Evolutionary conservation across 1,140 invertebrate genomes (phyloP).

Genomic region (Lineus longissimus): DNA sequence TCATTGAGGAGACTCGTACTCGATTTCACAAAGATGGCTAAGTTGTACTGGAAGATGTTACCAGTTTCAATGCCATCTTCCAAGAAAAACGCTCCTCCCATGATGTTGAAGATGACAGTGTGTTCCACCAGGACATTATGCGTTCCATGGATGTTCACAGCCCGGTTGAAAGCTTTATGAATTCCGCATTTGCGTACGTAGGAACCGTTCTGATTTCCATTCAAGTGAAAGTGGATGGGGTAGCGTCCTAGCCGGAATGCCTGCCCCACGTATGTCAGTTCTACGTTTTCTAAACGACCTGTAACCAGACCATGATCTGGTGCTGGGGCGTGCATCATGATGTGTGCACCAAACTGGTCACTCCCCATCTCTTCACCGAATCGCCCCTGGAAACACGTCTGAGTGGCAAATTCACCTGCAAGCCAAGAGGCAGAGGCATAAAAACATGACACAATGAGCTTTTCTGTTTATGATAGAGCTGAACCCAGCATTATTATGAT

Average conservation of each 20-base stretch:
- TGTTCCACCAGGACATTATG: slow-evolving; percentile 23
- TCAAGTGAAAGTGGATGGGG: slow-evolving; percentile 38
- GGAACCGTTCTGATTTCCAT: slow-evolving; percentile 23
- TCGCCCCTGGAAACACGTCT: slow-evolving; percentile 34
- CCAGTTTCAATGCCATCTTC: slow-evolving; percentile 37
- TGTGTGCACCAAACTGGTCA: slow-evolving; percentile 46
- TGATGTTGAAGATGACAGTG: slow-evolving; percentile 33
- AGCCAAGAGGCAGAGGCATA: no score
- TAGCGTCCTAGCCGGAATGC: slow-evolving; percentile 39
- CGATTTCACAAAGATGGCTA: slow-evolving; percentile 24
- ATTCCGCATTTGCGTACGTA: slow-evolving; percentile 31
- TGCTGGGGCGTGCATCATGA: slow-evolving; percentile 35
- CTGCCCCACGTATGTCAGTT: slow-evolving; percentile 29
- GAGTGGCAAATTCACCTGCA: slow-evolving; percentile 28
- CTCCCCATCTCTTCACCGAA: slow-evolving; percentile 48
- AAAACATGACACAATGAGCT: no score
- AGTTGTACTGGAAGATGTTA: slow-evolving; percentile 30
- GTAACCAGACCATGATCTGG: slow-evolving; percentile 3
- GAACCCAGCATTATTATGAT: no score
- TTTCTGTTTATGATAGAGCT: no score
- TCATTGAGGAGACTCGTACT: slow-evolving; percentile 36
- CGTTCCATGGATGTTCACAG: slow-evolving; percentile 32
- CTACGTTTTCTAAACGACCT: slow-evolving; percentile 18
- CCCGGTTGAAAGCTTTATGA: slow-evolving; percentile 33
- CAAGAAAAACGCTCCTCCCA: slow-evolving; percentile 37